Evolutionary conservation across 2,113 vertebrate genomes (phyloP).

Genomic region (Vanacampus margaritifer): DNA sequence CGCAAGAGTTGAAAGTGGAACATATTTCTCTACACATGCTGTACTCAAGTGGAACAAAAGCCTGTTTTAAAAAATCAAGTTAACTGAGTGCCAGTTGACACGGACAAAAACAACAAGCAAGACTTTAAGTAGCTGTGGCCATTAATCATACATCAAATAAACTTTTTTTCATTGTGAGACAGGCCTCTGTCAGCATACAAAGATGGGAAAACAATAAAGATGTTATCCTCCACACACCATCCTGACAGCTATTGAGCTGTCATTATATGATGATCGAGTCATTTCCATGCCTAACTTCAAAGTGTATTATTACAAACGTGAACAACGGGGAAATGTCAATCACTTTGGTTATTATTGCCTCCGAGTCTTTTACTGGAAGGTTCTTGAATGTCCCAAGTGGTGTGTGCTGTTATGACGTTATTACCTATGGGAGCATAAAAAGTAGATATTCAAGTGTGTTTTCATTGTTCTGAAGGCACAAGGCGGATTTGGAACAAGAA

Average conservation of each 20-base stretch:
- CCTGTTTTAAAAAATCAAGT: neutral
- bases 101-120: constrained; percentile 20
- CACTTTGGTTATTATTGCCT: constrained; percentile 59
- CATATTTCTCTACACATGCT: neutral
- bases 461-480: too few species aligned
- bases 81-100: constrained; percentile 27
- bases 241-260: constrained; percentile 62
- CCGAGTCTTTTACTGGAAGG: constrained; percentile 38
- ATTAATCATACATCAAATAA: constrained; percentile 41
- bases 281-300: constrained; percentile 66
- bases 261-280: constrained; percentile 65
- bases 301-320: constrained; percentile 68
- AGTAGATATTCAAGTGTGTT: too few species aligned
- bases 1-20: constrained; percentile 8
- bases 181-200: constrained; percentile 55
- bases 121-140: constrained; percentile 38
- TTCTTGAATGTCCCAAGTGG: constrained; percentile 24
- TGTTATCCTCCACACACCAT: constrained; percentile 53
- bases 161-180: constrained; percentile 44
- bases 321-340: constrained; percentile 65
- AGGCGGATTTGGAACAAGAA: too few species aligned
- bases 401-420: constrained; percentile 41
- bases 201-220: constrained; percentile 70
- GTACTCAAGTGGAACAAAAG: neutral
- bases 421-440: constrained; percentile 22